These are phyloP conservation scores for Rhabdophis nuchalis DNA, from an alignment of 2,797 vertebrate species.

Conservation along the genomic window DNA sequence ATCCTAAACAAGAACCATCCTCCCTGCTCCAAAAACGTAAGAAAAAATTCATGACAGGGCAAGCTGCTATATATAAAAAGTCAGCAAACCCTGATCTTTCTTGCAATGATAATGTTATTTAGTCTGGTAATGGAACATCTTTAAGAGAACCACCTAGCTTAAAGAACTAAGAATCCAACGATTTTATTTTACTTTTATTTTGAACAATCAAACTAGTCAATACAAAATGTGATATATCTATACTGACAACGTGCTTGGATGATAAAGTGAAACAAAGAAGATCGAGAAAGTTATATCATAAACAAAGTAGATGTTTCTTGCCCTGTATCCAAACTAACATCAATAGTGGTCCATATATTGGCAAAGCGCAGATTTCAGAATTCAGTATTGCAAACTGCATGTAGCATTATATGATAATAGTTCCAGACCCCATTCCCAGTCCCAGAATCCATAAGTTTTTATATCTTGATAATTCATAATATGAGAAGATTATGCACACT, in stretches of 20 bases:
- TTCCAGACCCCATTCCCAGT: not conserved
- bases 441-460: not conserved
- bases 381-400: not conserved
- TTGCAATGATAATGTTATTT: not conserved
- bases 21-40: not conserved
- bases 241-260: not conserved
- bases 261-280: not conserved
- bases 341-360: not conserved
- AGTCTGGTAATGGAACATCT: not conserved
- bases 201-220: not conserved
- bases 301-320: not conserved
- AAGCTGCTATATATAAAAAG: not conserved
- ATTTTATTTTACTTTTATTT: not conserved
- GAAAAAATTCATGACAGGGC: not conserved
- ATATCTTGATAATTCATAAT: not conserved
- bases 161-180: not conserved
- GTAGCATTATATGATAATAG: not conserved
- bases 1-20: not conserved
- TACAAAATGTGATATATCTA: not conserved
- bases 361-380: not conserved
- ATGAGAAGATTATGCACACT: not conserved
- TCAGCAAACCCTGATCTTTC: not conserved
- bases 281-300: not conserved
- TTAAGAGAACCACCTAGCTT: not conserved
- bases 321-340: not conserved